Percentiles rank a stretch among this genome's conserved stretches.
phyloP scores from a whole-genome alignment of 2,888 invertebrate species.

The Tipula confusa region DNA sequence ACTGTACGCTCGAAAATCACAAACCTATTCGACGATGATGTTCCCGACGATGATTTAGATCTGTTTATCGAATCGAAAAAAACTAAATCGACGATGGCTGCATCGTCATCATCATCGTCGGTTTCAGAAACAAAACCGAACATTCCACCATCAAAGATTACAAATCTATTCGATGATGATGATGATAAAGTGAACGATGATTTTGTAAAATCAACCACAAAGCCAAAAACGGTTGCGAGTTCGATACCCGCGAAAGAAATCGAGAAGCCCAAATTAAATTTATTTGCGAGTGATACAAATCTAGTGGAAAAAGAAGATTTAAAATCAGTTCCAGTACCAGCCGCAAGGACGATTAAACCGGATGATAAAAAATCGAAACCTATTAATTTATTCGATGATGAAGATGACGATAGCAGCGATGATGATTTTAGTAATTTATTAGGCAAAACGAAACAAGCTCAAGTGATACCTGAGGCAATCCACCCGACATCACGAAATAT shows the following conservation, averaged over 20 bases:
- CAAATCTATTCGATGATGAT: constrained; percentile 44
- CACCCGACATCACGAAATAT: not conserved
- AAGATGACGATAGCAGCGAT: constrained; percentile 40
- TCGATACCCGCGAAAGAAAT: not conserved
- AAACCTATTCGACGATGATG: constrained; percentile 29
- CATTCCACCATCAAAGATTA: not conserved
- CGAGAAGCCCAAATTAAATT: not conserved
- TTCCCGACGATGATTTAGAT: not conserved
- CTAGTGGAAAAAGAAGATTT: constrained; percentile 33
- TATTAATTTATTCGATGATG: constrained; percentile 46
- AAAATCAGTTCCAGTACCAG: constrained; percentile 36
- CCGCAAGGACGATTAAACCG: not conserved
- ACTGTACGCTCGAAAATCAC: not conserved
- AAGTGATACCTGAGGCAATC: not conserved
- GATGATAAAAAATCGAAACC: not conserved
- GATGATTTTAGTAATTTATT: not conserved
- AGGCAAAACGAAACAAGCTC: not conserved
- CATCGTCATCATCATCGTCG: not conserved
- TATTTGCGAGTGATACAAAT: not conserved
- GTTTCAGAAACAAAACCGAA: not conserved
- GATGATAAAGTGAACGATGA: constrained; percentile 32
- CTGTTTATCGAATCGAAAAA: not conserved
- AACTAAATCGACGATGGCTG: not conserved
- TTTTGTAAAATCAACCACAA: constrained; percentile 38
- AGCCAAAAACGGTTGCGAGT: not conserved